These are phyloP conservation scores for Pelusios castaneus DNA, from an alignment of 2,113 vertebrate genomes.

Conservation along the genomic window DNA sequence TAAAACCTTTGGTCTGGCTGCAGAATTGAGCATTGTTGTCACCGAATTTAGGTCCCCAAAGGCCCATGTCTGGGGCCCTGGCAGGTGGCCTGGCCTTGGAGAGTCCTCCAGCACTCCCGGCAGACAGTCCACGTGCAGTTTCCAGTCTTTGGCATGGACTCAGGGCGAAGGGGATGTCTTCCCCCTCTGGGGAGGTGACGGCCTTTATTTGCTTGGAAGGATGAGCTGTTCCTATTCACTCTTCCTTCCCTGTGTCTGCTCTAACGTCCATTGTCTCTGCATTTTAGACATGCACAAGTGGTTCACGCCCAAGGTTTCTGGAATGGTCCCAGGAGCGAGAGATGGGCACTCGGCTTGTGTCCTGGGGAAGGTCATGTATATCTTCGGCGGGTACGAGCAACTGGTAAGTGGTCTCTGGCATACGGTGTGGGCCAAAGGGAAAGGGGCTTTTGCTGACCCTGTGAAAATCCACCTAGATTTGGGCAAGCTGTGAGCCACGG, in stretches of 20 bases:
- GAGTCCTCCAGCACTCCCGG: neutral
- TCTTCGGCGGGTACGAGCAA: conserved; percentile 98
- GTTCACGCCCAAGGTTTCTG: conserved; percentile 92
- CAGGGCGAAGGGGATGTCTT: neutral
- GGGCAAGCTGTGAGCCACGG: neutral
- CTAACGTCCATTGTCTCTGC: neutral
- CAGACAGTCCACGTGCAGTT: neutral
- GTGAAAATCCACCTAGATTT: neutral
- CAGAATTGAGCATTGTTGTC: neutral
- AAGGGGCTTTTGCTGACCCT: neutral
- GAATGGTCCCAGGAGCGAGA: conserved; percentile 91
- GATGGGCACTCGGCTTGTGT: conserved; percentile 97
- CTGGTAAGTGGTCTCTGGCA: conserved; percentile 82
- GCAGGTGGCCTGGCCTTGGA: neutral
- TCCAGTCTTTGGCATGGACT: neutral
- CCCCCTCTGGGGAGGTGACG: neutral
- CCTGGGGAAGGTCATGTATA: conserved; percentile 93
- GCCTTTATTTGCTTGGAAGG: neutral
- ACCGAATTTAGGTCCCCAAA: neutral
- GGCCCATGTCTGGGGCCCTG: neutral
- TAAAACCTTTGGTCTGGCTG: neutral
- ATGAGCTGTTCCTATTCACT: neutral
- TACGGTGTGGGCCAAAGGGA: neutral
- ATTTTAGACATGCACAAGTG: conserved; percentile 89
- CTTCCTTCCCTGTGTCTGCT: neutral